phyloP scores from a whole-genome alignment of 2,113 vertebrate species.

The Alaudala cheleensis region DNA sequence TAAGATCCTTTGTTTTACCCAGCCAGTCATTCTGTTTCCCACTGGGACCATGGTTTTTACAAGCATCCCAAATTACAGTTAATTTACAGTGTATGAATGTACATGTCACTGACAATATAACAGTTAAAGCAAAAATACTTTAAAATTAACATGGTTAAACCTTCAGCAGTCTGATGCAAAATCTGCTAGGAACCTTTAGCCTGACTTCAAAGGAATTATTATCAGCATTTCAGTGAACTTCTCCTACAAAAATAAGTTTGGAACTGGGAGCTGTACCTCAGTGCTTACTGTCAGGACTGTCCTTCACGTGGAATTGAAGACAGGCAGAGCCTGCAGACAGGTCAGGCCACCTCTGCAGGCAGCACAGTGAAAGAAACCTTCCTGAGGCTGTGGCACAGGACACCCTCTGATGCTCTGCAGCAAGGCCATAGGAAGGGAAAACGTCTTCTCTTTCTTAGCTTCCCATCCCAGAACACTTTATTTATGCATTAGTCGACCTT shows the following conservation, averaged over 20 bases:
- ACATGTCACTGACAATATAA: neutral
- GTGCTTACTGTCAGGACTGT: neutral
- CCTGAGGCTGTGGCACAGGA: neutral
- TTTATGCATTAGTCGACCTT: constrained; percentile 78
- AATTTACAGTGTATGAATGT: neutral
- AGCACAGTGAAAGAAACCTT: constrained; percentile 13
- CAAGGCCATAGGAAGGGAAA: constrained; percentile 3
- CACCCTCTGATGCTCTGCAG: neutral
- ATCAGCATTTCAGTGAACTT: neutral
- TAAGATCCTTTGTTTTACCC: constrained; percentile 36
- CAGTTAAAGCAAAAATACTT: neutral
- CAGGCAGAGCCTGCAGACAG: neutral
- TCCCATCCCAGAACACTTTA: constrained; percentile 63
- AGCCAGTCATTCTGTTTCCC: neutral
- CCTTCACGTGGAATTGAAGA: neutral
- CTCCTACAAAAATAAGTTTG: neutral
- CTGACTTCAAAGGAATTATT: constrained; percentile 23
- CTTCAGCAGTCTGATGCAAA: neutral
- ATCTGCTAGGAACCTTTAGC: constrained; percentile 15
- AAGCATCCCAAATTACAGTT: neutral
- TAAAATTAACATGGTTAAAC: neutral
- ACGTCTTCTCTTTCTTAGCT: constrained; percentile 16
- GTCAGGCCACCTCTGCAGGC: neutral
- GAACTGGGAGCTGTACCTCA: neutral
- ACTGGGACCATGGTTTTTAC: neutral